Percentiles rank a stretch among this genome's conserved stretches.
Conservation (phyloP, 1,140 invertebrate species). For the Aphelenchoides fujianensis region DNA sequence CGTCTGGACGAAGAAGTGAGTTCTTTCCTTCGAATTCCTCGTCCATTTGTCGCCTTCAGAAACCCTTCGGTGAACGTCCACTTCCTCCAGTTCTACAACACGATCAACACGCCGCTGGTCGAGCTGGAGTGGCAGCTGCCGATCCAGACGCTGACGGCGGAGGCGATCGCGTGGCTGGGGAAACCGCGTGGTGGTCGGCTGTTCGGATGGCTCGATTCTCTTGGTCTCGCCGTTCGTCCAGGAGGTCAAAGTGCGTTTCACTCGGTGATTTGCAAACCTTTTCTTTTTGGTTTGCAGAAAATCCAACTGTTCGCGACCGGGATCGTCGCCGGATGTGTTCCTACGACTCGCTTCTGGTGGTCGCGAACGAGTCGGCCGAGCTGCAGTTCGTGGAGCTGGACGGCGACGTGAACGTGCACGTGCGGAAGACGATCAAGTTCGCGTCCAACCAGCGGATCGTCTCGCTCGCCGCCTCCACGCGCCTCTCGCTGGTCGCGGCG, state of each 20-base stretch:
- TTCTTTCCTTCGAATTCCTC: not conserved
- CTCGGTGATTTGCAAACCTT: conserved; percentile 5
- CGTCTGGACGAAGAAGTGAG: conserved; percentile 22
- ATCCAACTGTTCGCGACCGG: conserved; percentile 8
- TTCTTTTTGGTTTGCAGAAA: conserved; percentile 17
- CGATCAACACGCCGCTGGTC: conserved; percentile 34
- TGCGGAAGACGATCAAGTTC: conserved; percentile 22
- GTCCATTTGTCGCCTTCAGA: not conserved
- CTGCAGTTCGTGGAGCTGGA: conserved; percentile 20
- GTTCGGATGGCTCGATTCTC: conserved; percentile 39
- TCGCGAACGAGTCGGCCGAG: conserved; percentile 18
- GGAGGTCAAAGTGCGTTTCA: conserved; percentile 5
- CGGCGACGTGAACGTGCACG: not conserved
- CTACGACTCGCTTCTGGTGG: not conserved
- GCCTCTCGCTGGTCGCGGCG: conserved; percentile 8
- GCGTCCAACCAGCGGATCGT: conserved; percentile 21
- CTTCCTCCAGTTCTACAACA: conserved; percentile 48
- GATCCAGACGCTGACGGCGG: conserved; percentile 23
- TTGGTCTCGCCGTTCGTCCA: conserved; percentile 31
- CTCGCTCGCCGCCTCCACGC: conserved; percentile 18
- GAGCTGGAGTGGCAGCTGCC: conserved; percentile 39
- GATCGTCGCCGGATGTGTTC: conserved; percentile 14
- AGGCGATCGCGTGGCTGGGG: conserved; percentile 43
- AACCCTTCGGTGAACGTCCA: not conserved
- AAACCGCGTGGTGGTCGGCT: conserved; percentile 20